Evolutionary conservation across 2,888 invertebrate genomes (phyloP).

Genomic region (Andricus quercusramuli): DNA sequence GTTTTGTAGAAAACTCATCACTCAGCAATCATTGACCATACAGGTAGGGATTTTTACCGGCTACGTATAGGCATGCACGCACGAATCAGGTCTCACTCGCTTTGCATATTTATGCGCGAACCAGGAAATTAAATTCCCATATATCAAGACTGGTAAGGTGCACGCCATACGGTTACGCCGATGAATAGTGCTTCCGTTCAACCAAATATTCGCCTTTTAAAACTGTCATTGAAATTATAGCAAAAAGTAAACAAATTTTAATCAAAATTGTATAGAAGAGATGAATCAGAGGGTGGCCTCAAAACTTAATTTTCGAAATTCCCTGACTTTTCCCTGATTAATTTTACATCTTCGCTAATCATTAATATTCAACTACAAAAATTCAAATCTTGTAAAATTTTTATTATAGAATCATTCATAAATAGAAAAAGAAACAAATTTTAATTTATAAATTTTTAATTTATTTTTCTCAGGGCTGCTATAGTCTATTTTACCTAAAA

Average conservation of each 20-base stretch:
- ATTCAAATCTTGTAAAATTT: no score
- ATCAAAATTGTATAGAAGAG: background rate
- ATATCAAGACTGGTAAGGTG: conserved; percentile 52
- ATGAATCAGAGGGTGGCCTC: background rate
- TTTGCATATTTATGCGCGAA: conserved; percentile 69
- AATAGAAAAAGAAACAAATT: no score
- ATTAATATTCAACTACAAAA: no score
- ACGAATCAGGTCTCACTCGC: conserved; percentile 64
- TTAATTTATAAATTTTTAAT: no score
- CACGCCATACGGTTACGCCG: background rate
- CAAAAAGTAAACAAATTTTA: background rate
- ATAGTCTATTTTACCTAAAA: no score
- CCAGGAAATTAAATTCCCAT: conserved; percentile 70
- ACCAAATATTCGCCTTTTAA: background rate
- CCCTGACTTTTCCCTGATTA: no score
- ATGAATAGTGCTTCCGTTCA: background rate
- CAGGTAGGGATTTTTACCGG: background rate
- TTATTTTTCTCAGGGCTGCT: no score
- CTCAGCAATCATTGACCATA: conserved; percentile 3
- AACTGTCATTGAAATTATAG: background rate
- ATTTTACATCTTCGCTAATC: no score
- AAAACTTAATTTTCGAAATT: no score
- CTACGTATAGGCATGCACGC: conserved; percentile 44
- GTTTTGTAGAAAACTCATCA: background rate
- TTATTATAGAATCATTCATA: no score